Evolutionary conservation across 2,888 invertebrate genomes (phyloP), one percentile per base, ranked within the genome.

Genomic region (Drosophila sordidula): DNA sequence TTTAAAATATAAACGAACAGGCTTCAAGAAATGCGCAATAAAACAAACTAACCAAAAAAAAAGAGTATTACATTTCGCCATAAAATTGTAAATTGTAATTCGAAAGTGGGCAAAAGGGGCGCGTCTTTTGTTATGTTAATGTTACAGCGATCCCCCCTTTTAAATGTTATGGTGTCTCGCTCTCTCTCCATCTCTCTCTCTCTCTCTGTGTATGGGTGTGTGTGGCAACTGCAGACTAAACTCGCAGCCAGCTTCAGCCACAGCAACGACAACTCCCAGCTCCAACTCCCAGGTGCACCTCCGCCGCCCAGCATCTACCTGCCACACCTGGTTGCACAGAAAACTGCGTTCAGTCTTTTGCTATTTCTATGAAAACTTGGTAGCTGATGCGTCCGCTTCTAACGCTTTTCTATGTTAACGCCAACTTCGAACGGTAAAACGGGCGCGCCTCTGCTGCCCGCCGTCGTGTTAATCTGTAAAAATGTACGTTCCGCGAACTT

Each of bases 1-100:
- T 84, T 89, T 90, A 90, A 90, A 90, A 90, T 90, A 90, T 84
- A 90, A 89, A 81, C 75, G 81, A 90, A 88, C 91, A 90, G 90
- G 90, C 82, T 82, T 52, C 74, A 84, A 89, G 90, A 78, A 83
- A 77, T 52, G 34, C 45, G 39, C 44, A 26, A 45, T 58, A 39
- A 46, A 16, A 22, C 22, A 18, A 59, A 29, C 16, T 22, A 3
- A 22, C 3, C 22, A 22, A 22, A 22, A 22, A 22, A 22, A 22
- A 22, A 22, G 4, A 25, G 22, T 32, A 41, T 39, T 52, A 50
- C 55, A 58, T 44, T 73, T 49, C 52, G 81, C 82, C 65, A 88
- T 79, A 86, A 87, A 84, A 66, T 73, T 76, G 59, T 18, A 75
- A 83, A 86, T 76, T 62, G 65, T 80, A 56, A 62, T 86, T 77